Base-by-base conservation (phyloP, 2,797 vertebrate species). In the Poecilia gillii region DNA sequence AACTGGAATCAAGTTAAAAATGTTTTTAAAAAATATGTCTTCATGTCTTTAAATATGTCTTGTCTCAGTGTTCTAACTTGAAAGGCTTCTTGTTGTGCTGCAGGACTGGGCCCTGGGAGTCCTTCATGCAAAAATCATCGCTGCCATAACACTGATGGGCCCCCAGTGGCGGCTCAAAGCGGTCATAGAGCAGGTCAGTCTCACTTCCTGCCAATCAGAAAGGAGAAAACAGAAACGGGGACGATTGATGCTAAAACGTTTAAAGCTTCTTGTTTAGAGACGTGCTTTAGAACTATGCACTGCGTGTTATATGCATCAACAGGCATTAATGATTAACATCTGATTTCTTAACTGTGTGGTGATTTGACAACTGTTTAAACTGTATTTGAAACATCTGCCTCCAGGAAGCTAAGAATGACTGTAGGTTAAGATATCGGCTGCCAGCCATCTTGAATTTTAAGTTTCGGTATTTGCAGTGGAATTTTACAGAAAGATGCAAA, bases 91-190 rank as follows among this genome's bases (percentile, higher is more conserved):
- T 74, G 84, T 6, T 89, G 62, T 79, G 73, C 81, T 79, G 39
- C 87, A 99, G 98, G 97, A 99, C 93, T 99, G 98, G 98, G 98
- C 98, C 14, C 96, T 99, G 87, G 98, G 98, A 79, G 98, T 99
- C 91, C 96, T 99, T 78, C 98, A 99, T 87, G 97, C 98, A 90
- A 99, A 99, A 96, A 99, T 99, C 90, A 99, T 99, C 75, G 97
- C 98, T 83, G 98, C 98, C 81, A 97, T 99, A 91, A 99, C 98
- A 6, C 89, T 99, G 74, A 99, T 99, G 98, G 98, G 98, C 36
- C 98, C 98, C 83, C 98, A 99, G 93, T 99, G 98, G 98, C 99
- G 98, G 98, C 91, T 99, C 78, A 99, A 99, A 95, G 97, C 97
- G 0, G 98, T 99, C 74, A 99, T 99, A 77, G 98, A 99, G 91